Evolutionary conservation across 2,797 vertebrate genomes (phyloP).

Genomic region (Anas flavirostris): DNA sequence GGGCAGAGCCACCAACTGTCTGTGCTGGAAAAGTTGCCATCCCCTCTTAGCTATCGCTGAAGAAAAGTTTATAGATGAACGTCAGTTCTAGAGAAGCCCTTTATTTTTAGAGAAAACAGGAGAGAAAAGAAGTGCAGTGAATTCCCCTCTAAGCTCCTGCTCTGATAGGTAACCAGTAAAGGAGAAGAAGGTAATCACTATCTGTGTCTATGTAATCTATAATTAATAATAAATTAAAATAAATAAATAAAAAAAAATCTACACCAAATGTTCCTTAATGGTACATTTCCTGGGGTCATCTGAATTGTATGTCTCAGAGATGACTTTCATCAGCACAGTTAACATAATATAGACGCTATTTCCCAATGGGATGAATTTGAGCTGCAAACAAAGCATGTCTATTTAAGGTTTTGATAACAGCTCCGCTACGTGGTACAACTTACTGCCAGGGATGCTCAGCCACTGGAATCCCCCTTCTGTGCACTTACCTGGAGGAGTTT

Average conservation of each 20-base stretch:
- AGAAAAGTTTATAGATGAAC: not conserved
- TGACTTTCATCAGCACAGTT: not conserved
- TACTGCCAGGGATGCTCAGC: not conserved
- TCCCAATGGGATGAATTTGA: not conserved
- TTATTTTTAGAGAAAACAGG: not conserved
- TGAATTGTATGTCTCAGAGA: not conserved
- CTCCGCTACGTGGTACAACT: not conserved
- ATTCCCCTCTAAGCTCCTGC: not conserved
- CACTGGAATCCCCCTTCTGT: not conserved
- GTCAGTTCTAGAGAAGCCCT: not conserved
- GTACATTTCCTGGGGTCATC: not conserved
- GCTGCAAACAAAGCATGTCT: not conserved
- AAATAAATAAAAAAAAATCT: no score
- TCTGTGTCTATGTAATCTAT: no score
- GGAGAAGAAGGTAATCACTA: accelerated
- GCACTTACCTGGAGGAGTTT: not conserved
- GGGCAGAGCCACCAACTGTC: not conserved
- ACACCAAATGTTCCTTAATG: not conserved
- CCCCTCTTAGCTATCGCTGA: not conserved
- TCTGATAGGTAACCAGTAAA: not conserved
- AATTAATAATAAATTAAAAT: no score
- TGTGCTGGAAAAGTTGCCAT: not conserved
- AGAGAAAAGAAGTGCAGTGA: not conserved
- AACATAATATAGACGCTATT: not conserved
- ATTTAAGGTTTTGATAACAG: not conserved